Conservation (phyloP, 2,113 vertebrate species). For the Mellivora capensis region DNA sequence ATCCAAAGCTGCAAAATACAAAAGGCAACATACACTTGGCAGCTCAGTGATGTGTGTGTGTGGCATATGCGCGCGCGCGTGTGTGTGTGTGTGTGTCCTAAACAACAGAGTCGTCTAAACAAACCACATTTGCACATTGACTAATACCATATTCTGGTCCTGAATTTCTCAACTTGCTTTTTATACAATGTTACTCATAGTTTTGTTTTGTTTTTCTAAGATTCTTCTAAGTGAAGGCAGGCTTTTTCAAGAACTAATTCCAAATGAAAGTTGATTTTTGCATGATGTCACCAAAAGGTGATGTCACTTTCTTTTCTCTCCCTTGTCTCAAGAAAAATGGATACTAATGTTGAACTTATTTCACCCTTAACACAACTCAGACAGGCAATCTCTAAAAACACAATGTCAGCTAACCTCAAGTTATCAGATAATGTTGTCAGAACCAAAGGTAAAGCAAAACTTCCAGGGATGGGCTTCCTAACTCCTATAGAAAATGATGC, state of each 20-base stretch:
- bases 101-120: slow-evolving; percentile 12
- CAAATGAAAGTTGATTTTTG: slow-evolving; percentile 39
- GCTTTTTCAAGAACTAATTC: slow-evolving; percentile 34
- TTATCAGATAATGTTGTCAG: neutral
- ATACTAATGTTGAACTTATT: slow-evolving; percentile 8
- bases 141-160: neutral
- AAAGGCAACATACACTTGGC: neutral
- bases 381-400: neutral
- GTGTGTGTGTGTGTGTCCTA: neutral
- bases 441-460: neutral
- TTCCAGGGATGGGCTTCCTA: neutral
- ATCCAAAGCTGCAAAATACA: slow-evolving; percentile 9
- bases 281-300: slow-evolving; percentile 31
- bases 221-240: neutral
- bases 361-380: slow-evolving; percentile 5
- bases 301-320: slow-evolving; percentile 32
- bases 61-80: neutral
- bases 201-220: neutral
- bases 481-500: neutral
- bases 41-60: neutral
- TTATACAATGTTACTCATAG: slow-evolving; percentile 29
- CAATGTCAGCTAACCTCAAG: neutral
- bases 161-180: slow-evolving; percentile 37
- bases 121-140: neutral
- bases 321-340: slow-evolving; percentile 37